Percentiles rank a stretch among this genome's conserved stretches.
phyloP scores from a whole-genome alignment of 2,113 vertebrate species.

The Corythornis vintsioides region DNA sequence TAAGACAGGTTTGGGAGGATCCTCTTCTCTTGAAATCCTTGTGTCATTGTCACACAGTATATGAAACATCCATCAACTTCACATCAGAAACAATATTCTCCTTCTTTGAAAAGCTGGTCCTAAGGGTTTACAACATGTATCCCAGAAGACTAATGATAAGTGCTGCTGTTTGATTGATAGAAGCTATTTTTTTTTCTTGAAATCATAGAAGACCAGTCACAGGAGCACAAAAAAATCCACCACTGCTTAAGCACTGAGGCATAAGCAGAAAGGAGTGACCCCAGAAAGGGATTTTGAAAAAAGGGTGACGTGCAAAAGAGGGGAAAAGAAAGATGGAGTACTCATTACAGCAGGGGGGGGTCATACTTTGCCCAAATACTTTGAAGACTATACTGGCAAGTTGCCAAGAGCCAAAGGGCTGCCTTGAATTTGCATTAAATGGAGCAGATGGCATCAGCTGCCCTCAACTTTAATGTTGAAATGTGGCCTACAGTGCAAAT shows the following conservation, averaged over 20 bases:
- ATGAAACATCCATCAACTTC: constrained; percentile 70
- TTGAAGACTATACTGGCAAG: neutral
- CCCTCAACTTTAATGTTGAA: constrained; percentile 69
- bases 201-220: constrained; percentile 21
- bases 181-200: constrained; percentile 42
- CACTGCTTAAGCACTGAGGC: constrained; percentile 8
- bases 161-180: constrained; percentile 47
- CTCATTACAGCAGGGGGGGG: constrained; percentile 31
- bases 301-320: neutral
- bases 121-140: constrained; percentile 63
- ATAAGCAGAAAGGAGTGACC: neutral
- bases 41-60: constrained; percentile 69
- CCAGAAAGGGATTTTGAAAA: neutral
- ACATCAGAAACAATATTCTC: constrained; percentile 55
- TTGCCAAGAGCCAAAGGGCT: constrained; percentile 60
- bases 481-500: constrained; percentile 68
- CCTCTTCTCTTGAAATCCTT: constrained; percentile 64
- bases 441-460: constrained; percentile 67
- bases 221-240: constrained; percentile 33
- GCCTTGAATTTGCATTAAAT: constrained; percentile 66
- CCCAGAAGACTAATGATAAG: constrained; percentile 64
- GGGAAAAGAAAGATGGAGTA: neutral
- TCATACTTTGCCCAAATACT: constrained; percentile 50
- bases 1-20: constrained; percentile 46
- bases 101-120: constrained; percentile 60